Evolutionary conservation across 1,140 invertebrate genomes (phyloP).

Genomic region (Bombyx mandarina): DNA sequence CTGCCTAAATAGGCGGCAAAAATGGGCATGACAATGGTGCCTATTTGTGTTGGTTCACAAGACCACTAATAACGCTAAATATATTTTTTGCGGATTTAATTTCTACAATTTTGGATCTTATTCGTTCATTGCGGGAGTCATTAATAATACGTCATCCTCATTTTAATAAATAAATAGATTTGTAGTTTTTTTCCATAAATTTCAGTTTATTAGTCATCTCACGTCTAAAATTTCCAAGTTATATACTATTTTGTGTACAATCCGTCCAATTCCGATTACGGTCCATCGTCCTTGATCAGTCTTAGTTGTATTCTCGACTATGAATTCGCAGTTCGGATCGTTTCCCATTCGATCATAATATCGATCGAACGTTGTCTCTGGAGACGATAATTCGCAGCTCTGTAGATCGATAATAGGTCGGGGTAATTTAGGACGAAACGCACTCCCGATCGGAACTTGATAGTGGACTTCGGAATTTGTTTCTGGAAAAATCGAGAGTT

Average conservation of each 20-base stretch:
- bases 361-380: conserved; percentile 32
- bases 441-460: conserved; percentile 15
- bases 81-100: too few relatives aligned
- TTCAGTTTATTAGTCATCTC: too few relatives aligned
- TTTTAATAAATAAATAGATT: too few relatives aligned
- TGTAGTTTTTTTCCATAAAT: too few relatives aligned
- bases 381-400: conserved; percentile 36
- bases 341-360: conserved; percentile 26
- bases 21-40: too few relatives aligned
- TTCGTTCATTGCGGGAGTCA: too few relatives aligned
- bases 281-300: conserved; percentile 39
- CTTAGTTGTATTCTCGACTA: conserved; percentile 33
- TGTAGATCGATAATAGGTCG: conserved; percentile 30
- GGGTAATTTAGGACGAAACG: conserved; percentile 29
- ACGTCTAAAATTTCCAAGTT: too few relatives aligned
- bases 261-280: conserved; percentile 39
- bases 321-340: conserved; percentile 32
- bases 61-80: too few relatives aligned
- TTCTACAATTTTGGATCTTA: too few relatives aligned
- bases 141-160: too few relatives aligned
- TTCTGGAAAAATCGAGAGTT: neutral
- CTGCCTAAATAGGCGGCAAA: too few relatives aligned
- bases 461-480: conserved; percentile 5
- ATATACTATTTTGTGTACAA: conserved; percentile 28
- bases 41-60: too few relatives aligned